Evolutionary conservation across 2,797 vertebrate species (phyloP).

Genomic region (Acipenser transmontanus): DNA sequence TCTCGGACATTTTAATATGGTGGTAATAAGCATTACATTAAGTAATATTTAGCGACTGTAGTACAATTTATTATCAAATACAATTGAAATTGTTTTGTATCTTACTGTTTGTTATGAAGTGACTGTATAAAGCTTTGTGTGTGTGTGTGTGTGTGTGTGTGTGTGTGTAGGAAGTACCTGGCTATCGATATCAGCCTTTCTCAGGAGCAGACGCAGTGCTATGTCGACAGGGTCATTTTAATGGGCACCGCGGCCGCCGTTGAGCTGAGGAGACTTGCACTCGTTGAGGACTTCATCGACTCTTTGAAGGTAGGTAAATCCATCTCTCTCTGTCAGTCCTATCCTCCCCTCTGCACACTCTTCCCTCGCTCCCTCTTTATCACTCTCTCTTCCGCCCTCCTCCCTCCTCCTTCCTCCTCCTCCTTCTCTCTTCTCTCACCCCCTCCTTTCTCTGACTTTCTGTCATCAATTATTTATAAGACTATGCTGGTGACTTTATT

Average conservation of each 20-base stretch:
- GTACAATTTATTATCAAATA: neutral
- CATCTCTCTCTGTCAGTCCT: conserved; percentile 7
- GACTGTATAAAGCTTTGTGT: no score
- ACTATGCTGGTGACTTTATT: no score
- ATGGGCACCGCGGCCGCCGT: conserved; percentile 48
- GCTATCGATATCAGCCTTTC: conserved; percentile 72
- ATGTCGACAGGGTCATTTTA: conserved; percentile 58
- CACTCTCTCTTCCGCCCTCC: neutral
- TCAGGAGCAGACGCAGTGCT: conserved; percentile 60
- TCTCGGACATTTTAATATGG: no score
- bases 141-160: no score
- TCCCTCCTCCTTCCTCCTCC: neutral
- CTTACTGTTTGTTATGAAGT: no score
- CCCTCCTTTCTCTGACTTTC: no score
- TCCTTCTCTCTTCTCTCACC: neutral
- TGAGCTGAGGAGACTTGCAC: conserved; percentile 69
- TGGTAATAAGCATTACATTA: neutral
- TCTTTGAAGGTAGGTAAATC: conserved; percentile 74
- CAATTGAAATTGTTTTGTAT: no score
- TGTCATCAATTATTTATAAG: no score
- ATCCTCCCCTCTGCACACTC: neutral
- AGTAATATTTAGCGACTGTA: neutral
- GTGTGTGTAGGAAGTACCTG: conserved; percentile 61
- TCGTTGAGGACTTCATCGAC: conserved; percentile 71
- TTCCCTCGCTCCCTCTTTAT: neutral